phyloP scores from a whole-genome alignment of 2,888 invertebrate genomes.

The Eustalomyia histrio region DNA sequence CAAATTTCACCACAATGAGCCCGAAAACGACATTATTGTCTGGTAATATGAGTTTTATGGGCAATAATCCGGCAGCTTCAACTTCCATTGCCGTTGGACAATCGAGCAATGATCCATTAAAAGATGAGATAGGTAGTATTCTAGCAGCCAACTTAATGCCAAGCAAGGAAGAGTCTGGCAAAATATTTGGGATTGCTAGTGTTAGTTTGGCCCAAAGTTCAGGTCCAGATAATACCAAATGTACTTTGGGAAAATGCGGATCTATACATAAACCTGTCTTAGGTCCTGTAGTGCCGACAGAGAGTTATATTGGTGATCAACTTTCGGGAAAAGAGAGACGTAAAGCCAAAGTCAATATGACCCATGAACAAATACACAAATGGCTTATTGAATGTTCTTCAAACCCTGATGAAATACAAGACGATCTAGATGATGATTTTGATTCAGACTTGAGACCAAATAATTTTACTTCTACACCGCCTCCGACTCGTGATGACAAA shows the following conservation, averaged over 20 bases:
- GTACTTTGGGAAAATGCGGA: conserved; percentile 79
- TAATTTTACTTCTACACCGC: conserved; percentile 75
- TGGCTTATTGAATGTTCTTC: conserved; percentile 83
- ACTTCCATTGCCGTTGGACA: conserved; percentile 48
- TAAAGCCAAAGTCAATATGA: conserved; percentile 85
- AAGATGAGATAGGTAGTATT: conserved; percentile 77
- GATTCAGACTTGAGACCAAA: conserved; percentile 77
- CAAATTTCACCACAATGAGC: conserved; percentile 64
- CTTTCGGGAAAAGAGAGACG: conserved; percentile 78
- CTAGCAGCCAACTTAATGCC: conserved; percentile 79
- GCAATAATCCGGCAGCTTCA: conserved; percentile 52
- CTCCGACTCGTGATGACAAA: conserved; percentile 77
- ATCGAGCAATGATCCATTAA: conserved; percentile 73
- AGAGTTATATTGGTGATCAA: conserved; percentile 78
- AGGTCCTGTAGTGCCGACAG: conserved; percentile 79
- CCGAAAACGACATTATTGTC: conserved; percentile 66
- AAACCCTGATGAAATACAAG: conserved; percentile 80
- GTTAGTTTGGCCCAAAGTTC: conserved; percentile 79
- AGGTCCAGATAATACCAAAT: conserved; percentile 79
- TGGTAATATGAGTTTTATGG: conserved; percentile 45
- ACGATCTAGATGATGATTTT: conserved; percentile 78
- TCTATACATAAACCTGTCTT: conserved; percentile 79
- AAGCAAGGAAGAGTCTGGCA: conserved; percentile 80
- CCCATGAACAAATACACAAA: conserved; percentile 85
- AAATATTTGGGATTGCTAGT: conserved; percentile 80